These are phyloP conservation scores for Holothuria glaberrima DNA, from an alignment of 35 echinoderm and acorn worm genomes.

Conservation along the genomic window DNA sequence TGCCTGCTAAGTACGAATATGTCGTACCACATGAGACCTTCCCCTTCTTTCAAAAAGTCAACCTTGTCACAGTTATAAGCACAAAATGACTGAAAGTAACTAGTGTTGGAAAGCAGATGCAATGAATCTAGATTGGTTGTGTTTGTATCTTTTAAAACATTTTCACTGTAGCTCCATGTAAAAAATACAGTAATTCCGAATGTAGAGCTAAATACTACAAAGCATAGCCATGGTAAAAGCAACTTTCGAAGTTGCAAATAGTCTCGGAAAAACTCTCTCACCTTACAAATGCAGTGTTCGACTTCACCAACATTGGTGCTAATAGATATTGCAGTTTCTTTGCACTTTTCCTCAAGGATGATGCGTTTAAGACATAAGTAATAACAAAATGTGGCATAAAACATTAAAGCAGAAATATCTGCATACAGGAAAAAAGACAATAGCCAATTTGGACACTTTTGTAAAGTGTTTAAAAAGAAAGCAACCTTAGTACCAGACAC, in stretches of 20 bases:
- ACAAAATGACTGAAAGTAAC: background rate
- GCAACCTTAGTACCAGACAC: background rate
- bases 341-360: too few relatives aligned
- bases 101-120: background rate
- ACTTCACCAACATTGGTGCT: background rate
- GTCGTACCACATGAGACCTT: background rate
- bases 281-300: background rate
- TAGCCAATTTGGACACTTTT: background rate
- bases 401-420: background rate
- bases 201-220: background rate
- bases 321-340: background rate
- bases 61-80: background rate
- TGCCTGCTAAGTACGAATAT: slow-evolving; percentile 3
- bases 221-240: background rate
- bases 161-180: slow-evolving; percentile 21
- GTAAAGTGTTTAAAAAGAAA: background rate
- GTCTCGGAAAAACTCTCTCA: too few relatives aligned
- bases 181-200: slow-evolving; percentile 12
- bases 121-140: background rate
- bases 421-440: background rate
- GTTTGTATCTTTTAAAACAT: too few relatives aligned
- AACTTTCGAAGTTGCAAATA: background rate
- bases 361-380: too few relatives aligned
- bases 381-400: too few relatives aligned
- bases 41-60: background rate